Evolutionary conservation across 2,888 invertebrate genomes (phyloP), one percentile per base, ranked within the genome.

Genomic region (Anthoptus insignis): DNA sequence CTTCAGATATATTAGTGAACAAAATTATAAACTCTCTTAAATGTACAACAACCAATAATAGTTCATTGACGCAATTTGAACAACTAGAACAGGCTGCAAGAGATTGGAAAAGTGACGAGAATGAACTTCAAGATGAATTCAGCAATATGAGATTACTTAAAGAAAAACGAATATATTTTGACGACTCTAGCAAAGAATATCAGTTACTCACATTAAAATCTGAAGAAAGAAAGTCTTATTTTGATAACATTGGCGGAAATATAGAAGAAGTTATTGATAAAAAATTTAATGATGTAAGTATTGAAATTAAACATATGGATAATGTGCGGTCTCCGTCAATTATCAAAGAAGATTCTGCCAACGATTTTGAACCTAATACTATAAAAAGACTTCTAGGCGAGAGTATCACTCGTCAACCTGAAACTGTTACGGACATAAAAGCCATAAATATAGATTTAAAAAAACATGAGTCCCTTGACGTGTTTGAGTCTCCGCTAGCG

Each of bases 351-450:
- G 79, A 82, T 21, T 66, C 68, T 0, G 66, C 66, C 0, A 77
- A 78, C 22, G 76, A 84, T 64, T 82, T 79, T 60, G 80, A 84
- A 74, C 84, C 86, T 0, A 86, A 77, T 42, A 81, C 83, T 27
- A 84, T 88, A 16, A 88, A 84, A 53, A 88, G 81, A 68, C 76
- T 89, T 29, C 66, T 90, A n/a, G 85, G 84, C n/a, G 86, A 90
- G 65, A 86, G 78, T 70, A 72, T 82, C 1, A 74, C 79, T n/a
- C 82, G 70, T 47, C 76, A 81, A 65, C 53, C 77, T 1, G 84
- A 87, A 19, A 61, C 76, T 0, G 75, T 80, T n/a, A 56, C 78
- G 7, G 69, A 76, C 22, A 83, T 78, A 70, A 72, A 72, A 9
- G 13, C 21, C 2, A 16, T 21, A 22, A 45, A 21, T 45, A 13